These are phyloP conservation scores for Xestia rhomboidea DNA, from an alignment of 2,888 invertebrate species.

Conservation along the genomic window DNA sequence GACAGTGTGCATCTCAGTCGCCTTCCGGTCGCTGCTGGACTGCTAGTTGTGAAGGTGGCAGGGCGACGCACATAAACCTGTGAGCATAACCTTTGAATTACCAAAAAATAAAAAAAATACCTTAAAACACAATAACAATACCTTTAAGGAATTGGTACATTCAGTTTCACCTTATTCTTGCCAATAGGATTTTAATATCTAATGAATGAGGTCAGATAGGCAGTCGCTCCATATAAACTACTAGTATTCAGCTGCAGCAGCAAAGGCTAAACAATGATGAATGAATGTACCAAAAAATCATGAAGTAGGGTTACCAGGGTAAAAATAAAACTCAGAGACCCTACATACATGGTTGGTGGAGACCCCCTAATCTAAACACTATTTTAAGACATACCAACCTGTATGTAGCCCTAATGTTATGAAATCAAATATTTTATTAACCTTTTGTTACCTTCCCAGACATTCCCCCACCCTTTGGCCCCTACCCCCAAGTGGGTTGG, in stretches of 20 bases:
- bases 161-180: background rate
- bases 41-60: background rate
- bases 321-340: background rate
- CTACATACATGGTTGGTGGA: background rate
- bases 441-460: background rate
- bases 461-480: no score
- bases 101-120: no score
- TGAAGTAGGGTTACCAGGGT: background rate
- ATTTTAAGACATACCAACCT: background rate
- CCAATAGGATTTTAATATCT: background rate
- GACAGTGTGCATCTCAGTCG: background rate
- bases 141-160: no score
- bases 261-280: no score
- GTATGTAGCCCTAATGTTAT: background rate
- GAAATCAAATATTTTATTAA: background rate
- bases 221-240: no score
- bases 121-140: no score
- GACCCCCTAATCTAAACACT: no score
- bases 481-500: no score
- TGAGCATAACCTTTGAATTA: no score
- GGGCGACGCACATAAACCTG: background rate
- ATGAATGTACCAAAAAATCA: background rate
- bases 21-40: background rate
- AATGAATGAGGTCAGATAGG: no score
- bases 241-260: no score